Evolutionary conservation across 1,140 invertebrate species (phyloP).

Genomic region (Psix sp.): DNA sequence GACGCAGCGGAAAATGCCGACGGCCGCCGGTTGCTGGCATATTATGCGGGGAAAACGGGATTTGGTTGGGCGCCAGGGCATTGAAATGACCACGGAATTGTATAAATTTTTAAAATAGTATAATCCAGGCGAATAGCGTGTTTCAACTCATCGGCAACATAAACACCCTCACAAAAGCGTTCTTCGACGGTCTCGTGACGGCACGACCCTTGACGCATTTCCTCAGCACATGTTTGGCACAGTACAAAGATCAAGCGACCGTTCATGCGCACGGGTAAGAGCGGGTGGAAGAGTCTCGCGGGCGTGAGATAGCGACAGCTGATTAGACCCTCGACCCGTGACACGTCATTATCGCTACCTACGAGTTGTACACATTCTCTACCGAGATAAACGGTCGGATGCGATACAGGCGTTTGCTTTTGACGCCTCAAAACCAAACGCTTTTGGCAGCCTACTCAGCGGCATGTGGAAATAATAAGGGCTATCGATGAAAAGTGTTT

Average conservation of each 20-base stretch:
- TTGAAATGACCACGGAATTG: too few relatives aligned
- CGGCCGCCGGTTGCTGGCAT: too few relatives aligned
- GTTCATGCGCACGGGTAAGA: constrained; percentile 5
- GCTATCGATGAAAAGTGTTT: too few relatives aligned
- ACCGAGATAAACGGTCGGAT: background rate
- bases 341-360: background rate
- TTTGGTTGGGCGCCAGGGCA: too few relatives aligned
- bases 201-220: background rate
- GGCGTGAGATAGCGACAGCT: background rate
- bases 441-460: too few relatives aligned
- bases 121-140: background rate
- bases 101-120: background rate
- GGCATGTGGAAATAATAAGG: too few relatives aligned
- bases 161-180: background rate
- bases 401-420: background rate
- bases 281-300: background rate
- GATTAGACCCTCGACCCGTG: background rate
- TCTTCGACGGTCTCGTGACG: background rate
- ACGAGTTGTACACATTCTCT: background rate
- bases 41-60: too few relatives aligned
- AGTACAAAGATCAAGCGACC: background rate
- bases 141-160: background rate
- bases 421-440: too few relatives aligned
- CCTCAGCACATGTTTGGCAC: background rate
- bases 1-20: too few relatives aligned